Conservation (phyloP, 92 coral and sea anemone species). For the Chrysogorgia sp. region DNA sequence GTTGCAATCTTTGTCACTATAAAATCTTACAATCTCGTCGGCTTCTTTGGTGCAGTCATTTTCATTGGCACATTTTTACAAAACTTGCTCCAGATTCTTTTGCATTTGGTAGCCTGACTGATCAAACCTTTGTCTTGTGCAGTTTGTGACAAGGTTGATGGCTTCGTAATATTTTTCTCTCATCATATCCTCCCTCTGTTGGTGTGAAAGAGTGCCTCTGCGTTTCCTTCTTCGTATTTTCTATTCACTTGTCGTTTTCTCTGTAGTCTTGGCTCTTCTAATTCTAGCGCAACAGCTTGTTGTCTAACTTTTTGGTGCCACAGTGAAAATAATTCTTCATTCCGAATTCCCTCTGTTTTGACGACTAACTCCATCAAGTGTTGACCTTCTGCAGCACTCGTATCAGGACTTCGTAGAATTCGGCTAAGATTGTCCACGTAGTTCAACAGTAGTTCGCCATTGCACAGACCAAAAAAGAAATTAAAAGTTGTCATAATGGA, state of each 20-base stretch:
- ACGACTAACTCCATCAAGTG: constrained; percentile 5
- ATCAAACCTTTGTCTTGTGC: constrained; percentile 14
- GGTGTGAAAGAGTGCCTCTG: constrained; percentile 10
- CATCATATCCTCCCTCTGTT: neutral
- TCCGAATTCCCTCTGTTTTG: neutral
- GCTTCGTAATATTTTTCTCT: constrained; percentile 9
- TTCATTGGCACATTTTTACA: neutral
- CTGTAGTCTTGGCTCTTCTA: neutral
- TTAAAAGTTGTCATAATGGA: constrained; percentile 10
- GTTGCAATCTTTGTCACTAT: neutral
- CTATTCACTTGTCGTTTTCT: constrained; percentile 6
- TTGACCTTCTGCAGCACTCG: constrained; percentile 37
- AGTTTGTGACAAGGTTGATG: constrained; percentile 4
- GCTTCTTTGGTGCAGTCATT: neutral
- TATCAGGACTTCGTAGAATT: constrained; percentile 10
- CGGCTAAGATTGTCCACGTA: constrained; percentile 9
- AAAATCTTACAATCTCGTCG: constrained; percentile 2
- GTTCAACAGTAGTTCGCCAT: constrained; percentile 30
- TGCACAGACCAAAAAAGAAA: constrained; percentile 26
- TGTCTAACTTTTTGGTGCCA: constrained; percentile 7
- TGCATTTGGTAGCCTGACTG: constrained; percentile 16
- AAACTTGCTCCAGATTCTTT: constrained; percentile 15
- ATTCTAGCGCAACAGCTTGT: constrained; percentile 3
- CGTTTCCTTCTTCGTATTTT: constrained; percentile 8
- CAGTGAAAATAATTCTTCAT: constrained; percentile 4